Evolutionary conservation across 2,113 vertebrate genomes (phyloP), one percentile per base, ranked within the genome.

Genomic region (Gymnocephalus cernua): DNA sequence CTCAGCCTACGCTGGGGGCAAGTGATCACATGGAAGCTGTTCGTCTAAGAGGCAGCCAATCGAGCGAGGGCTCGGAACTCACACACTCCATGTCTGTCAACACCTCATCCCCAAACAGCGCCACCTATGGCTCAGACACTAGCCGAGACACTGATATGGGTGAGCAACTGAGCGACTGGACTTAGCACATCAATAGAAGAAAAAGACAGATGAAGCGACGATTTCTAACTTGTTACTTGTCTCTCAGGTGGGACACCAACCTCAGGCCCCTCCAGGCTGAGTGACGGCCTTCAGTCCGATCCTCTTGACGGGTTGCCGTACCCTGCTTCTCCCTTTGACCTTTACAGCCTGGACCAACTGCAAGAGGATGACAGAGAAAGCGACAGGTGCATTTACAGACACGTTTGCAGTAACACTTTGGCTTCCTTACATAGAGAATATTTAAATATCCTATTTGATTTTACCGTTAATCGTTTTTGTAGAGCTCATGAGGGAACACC

Each of bases 281-380:
- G 93, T 83, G 97, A 99, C 45, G 87, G 93, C 15, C 88, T 94
- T n/a, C 90, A 92, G 56, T 78, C 94, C 25, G 96, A 93, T 67
- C 96, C 97, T 61, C 48, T 95, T 72, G 97, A 98, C 19, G 92
- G 95, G 44, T 84, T 94, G 9, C 88, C 95, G 2, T 96, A 96
- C 51, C 95, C 95, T 0, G 81, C 96, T 19, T 94, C 92, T 29
- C 86, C 95, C 82, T 96, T 97, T 72, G 97, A 99, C 70, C 80
- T 96, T 51, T 95, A 94, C 86, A 89, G 82, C 14, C 70, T 97
- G 83, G 98, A 99, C 81, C 97, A 97, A 79, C 93, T 98, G 75
- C 97, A 96, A 56, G 97, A 99, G 92, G 98, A 99, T 47, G 97
- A 97, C 57, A 93, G 95, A 85, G 98, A 99, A 67, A 91, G 93